Conservation (phyloP, 2,797 vertebrate species). For the Clarias fuscus region DNA sequence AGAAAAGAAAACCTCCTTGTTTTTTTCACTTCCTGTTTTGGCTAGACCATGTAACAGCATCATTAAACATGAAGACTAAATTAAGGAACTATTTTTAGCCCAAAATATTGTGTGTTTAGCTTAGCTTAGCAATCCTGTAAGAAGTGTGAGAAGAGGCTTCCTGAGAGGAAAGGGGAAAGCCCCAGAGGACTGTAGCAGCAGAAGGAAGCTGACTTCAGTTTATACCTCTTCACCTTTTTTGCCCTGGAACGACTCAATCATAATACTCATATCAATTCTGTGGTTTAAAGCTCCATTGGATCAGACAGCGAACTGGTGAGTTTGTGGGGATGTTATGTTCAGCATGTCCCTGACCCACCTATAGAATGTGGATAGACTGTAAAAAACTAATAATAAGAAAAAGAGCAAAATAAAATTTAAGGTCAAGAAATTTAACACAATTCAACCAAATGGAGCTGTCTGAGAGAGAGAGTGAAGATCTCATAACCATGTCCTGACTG, state of each 20-base stretch:
- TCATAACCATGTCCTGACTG: slow-evolving; percentile 72
- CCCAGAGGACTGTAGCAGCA: background rate
- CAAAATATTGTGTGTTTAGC: background rate
- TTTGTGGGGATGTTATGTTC: slow-evolving; percentile 31
- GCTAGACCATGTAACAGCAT: too few relatives aligned
- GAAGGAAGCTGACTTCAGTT: slow-evolving; percentile 49
- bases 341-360: slow-evolving; percentile 53
- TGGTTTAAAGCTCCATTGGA: slow-evolving; percentile 68
- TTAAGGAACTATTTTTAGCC: background rate
- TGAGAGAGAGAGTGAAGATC: slow-evolving; percentile 47
- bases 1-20: background rate
- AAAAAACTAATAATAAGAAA: slow-evolving; percentile 32
- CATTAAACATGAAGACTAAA: background rate
- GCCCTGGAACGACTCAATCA: slow-evolving; percentile 53
- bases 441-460: slow-evolving; percentile 59
- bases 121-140: background rate
- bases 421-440: slow-evolving; percentile 58
- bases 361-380: slow-evolving; percentile 43
- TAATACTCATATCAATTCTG: slow-evolving; percentile 59
- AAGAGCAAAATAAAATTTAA: slow-evolving; percentile 38
- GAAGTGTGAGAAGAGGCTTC: background rate
- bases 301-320: slow-evolving; percentile 56
- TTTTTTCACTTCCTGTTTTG: background rate
- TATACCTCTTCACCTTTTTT: slow-evolving; percentile 53
- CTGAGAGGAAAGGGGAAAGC: slow-evolving; percentile 4